phyloP scores from a whole-genome alignment of 2,797 vertebrate genomes.

The Lutjanus campechanus region DNA sequence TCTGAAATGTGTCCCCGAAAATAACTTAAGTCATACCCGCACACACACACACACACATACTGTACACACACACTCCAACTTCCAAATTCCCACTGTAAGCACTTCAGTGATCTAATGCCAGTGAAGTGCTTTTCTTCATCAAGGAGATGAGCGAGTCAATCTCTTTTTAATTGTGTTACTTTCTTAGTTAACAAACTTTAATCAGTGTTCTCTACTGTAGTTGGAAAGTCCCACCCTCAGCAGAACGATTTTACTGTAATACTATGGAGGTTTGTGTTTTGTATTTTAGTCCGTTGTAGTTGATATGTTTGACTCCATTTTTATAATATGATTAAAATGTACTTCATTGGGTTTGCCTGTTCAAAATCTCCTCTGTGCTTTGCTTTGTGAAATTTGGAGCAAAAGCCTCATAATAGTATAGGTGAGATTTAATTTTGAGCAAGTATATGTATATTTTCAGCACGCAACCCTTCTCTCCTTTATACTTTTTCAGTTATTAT shows the following conservation, averaged over 20 bases:
- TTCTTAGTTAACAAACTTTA: conserved; percentile 44
- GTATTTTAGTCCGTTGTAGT: not conserved
- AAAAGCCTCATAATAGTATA: conserved; percentile 3
- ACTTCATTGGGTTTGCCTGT: not conserved
- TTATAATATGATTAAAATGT: not conserved
- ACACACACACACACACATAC: not conserved
- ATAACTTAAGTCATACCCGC: no score
- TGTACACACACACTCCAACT: no score
- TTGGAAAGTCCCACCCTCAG: not conserved
- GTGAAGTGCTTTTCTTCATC: conserved; percentile 35
- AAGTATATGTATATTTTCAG: conserved; percentile 5
- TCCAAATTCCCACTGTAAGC: conserved; percentile 30
- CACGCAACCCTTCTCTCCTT: not conserved
- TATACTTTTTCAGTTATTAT: not conserved
- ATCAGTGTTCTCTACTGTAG: conserved; percentile 25
- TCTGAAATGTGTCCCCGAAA: no score
- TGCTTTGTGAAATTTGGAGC: not conserved
- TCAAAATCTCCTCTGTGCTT: not conserved
- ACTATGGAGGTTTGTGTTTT: not conserved
- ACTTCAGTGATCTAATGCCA: conserved; percentile 35
- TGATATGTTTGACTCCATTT: not conserved
- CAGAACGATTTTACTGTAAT: not conserved
- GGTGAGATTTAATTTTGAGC: not conserved
- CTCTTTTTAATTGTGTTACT: conserved; percentile 47
- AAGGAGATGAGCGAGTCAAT: conserved; percentile 27